Evolutionary conservation across 2,888 invertebrate species (phyloP).

Genomic region (Drosophila leonis): DNA sequence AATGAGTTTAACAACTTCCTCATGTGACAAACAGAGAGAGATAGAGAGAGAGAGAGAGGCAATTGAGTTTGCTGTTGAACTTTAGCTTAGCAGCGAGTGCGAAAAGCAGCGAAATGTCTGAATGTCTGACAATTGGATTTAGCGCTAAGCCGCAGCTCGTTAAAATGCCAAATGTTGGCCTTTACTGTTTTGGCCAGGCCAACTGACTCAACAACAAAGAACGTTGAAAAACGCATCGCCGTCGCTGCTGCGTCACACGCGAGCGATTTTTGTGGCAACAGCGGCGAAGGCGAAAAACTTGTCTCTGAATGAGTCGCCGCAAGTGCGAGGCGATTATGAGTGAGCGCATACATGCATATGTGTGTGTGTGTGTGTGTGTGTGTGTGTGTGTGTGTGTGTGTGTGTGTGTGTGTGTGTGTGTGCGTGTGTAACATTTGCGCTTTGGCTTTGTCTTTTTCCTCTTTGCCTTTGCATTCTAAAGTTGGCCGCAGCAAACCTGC

Average conservation of each 20-base stretch:
- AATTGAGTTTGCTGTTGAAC: conserved; percentile 29
- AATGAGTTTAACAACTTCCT: conserved; percentile 2
- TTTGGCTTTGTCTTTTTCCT: conserved; percentile 45
- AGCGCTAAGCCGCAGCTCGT: conserved; percentile 23
- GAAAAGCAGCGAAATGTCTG: conserved; percentile 5
- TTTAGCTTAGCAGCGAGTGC: conserved; percentile 18
- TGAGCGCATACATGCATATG: neutral
- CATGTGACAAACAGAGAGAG: neutral
- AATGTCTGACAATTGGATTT: conserved; percentile 29
- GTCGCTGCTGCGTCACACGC: conserved; percentile 61
- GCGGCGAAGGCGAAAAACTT: conserved; percentile 28
- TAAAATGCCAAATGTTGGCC: conserved; percentile 71
- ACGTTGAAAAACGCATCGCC: conserved; percentile 35
- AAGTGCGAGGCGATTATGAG: conserved; percentile 28
- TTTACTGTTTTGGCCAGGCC: conserved; percentile 39
- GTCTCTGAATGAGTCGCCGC: conserved; percentile 46
- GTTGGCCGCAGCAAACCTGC: conserved; percentile 60
- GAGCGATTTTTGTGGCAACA: conserved; percentile 47
- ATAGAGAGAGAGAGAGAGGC: neutral
- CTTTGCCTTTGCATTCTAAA: conserved; percentile 54
- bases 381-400: conserved; percentile 13
- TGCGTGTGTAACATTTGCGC: conserved; percentile 40
- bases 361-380: no score
- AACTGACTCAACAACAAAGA: conserved; percentile 35
- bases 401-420: conserved; percentile 22